Conservation (phyloP, 2,113 vertebrate species). For the Caranx melampygus region DNA sequence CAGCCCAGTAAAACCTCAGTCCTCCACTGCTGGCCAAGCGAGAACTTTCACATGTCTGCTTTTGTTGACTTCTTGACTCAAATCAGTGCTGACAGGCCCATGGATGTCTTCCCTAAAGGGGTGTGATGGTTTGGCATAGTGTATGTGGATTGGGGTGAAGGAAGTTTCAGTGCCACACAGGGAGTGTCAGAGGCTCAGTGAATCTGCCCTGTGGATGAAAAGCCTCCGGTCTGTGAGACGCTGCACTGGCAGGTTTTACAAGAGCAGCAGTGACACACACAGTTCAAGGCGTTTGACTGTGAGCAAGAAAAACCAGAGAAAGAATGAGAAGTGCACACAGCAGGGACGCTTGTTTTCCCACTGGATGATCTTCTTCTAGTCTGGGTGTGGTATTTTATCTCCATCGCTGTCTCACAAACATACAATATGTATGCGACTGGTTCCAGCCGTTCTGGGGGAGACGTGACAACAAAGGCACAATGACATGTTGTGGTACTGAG, state of each 20-base stretch:
- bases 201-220: conserved; percentile 63
- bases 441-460: conserved; percentile 29
- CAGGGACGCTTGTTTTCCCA: conserved; percentile 45
- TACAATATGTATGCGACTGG: conserved; percentile 41
- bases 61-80: conserved; percentile 63
- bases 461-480: conserved; percentile 26
- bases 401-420: conserved; percentile 30
- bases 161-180: conserved; percentile 30
- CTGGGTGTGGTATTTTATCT: conserved; percentile 54
- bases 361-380: conserved; percentile 33
- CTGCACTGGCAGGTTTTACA: conserved; percentile 52
- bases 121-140: conserved; percentile 54
- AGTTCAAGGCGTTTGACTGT: conserved; percentile 47
- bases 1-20: background rate
- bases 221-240: conserved; percentile 50
- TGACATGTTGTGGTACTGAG: conserved; percentile 15
- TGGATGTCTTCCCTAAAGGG: conserved; percentile 60
- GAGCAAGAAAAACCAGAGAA: conserved; percentile 41
- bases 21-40: background rate
- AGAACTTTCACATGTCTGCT: conserved; percentile 33
- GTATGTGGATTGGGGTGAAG: background rate
- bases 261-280: conserved; percentile 55
- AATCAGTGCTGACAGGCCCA: conserved; percentile 70
- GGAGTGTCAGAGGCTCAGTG: conserved; percentile 37
- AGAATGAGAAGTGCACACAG: conserved; percentile 24